Conservation (phyloP, 2,888 invertebrate genomes). For the Calliphora vomitoria region DNA sequence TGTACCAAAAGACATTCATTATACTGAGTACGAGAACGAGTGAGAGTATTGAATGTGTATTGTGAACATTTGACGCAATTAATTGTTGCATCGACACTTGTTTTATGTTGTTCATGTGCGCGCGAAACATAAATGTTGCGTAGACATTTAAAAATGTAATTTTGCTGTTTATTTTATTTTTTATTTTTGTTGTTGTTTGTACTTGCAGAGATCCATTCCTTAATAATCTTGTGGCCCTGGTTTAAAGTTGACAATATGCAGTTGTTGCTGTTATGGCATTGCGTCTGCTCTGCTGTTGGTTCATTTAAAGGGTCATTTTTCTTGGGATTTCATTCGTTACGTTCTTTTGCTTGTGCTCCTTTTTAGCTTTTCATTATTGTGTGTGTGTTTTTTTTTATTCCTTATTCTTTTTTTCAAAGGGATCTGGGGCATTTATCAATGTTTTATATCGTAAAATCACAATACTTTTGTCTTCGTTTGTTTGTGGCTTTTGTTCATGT, state of each 20-base stretch:
- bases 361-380: conserved; percentile 54
- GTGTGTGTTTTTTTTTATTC: conserved; percentile 33
- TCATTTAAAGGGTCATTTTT: conserved; percentile 64
- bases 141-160: conserved; percentile 59
- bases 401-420: conserved; percentile 38
- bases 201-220: conserved; percentile 30
- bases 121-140: conserved; percentile 65
- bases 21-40: conserved; percentile 24
- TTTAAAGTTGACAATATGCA: conserved; percentile 42
- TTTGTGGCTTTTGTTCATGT: conserved; percentile 41
- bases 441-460: conserved; percentile 71
- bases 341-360: background rate
- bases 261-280: background rate
- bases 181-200: background rate
- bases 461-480: conserved; percentile 63
- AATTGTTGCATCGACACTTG: conserved; percentile 75
- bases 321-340: conserved; percentile 65
- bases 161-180: background rate
- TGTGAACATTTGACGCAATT: conserved; percentile 75
- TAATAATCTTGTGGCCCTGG: conserved; percentile 37
- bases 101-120: conserved; percentile 63
- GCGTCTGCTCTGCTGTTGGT: conserved; percentile 38
- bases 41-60: conserved; percentile 38
- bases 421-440: conserved; percentile 72
- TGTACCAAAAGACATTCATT: conserved; percentile 47